Evolutionary conservation across 2,888 invertebrate species (phyloP).

Genomic region (Callimorpha dominula): DNA sequence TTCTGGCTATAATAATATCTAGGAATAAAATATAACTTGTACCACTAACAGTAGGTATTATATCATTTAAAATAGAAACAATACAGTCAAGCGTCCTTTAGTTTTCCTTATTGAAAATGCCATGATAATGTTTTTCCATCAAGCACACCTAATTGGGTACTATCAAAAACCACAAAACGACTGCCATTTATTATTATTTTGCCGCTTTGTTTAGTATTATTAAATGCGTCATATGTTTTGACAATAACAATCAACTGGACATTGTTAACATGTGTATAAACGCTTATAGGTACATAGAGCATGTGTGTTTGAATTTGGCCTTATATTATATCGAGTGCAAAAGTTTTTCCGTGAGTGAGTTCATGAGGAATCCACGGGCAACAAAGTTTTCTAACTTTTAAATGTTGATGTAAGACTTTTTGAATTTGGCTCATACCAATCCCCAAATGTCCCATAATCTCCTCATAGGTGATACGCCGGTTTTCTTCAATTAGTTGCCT

Average conservation of each 20-base stretch:
- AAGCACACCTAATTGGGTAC: constrained; percentile 35
- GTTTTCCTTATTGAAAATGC: constrained; percentile 36
- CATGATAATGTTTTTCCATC: constrained; percentile 28
- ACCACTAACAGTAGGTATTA: background rate
- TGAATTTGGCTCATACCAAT: no score
- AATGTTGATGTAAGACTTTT: no score
- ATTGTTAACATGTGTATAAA: constrained; percentile 12
- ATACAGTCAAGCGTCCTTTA: background rate
- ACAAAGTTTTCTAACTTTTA: no score
- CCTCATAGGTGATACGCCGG: no score
- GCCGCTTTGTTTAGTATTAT: constrained; percentile 25
- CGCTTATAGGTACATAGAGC: background rate
- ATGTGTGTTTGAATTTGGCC: background rate
- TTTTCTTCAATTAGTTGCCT: no score
- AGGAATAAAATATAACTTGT: background rate
- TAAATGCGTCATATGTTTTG: constrained; percentile 29
- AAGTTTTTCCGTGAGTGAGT: no score
- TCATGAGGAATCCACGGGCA: no score
- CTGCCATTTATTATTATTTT: constrained; percentile 6
- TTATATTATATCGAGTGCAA: background rate
- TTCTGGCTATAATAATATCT: no score
- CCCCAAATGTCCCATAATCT: no score
- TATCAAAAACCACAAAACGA: constrained; percentile 37
- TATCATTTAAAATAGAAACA: constrained; percentile 1
- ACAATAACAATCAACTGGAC: constrained; percentile 30